Conservation (phyloP, 1,140 invertebrate genomes). For the Zaprionus ghesquierei region DNA sequence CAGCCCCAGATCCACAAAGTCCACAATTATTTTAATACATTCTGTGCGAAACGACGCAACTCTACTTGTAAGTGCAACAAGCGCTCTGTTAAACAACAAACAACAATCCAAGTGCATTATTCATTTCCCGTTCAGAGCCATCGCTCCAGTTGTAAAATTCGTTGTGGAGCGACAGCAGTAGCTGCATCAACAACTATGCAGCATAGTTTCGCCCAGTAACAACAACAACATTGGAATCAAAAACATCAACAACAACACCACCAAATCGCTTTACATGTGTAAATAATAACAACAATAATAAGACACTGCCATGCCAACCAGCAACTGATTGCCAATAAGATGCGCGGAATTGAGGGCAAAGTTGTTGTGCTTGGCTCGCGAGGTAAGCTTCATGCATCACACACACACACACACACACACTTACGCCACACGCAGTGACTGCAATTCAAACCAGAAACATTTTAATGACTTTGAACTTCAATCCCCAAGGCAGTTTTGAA, state of each 20-base stretch:
- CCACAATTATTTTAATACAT: neutral
- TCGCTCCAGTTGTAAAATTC: neutral
- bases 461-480: conserved; percentile 44
- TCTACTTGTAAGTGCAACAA: conserved; percentile 22
- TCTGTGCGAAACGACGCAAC: neutral
- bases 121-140: neutral
- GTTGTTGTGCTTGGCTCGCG: conserved; percentile 91
- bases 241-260: conserved; percentile 12
- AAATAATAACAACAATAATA: neutral
- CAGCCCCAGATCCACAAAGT: neutral
- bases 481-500: conserved; percentile 23
- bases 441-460: conserved; percentile 4
- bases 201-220: neutral
- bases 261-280: neutral
- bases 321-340: conserved; percentile 68
- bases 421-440: neutral
- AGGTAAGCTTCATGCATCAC: conserved; percentile 85
- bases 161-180: conserved; percentile 6
- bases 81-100: conserved; percentile 15
- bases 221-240: conserved; percentile 8
- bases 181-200: neutral
- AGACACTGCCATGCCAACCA: conserved; percentile 42
- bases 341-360: conserved; percentile 91
- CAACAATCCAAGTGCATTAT: neutral
- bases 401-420: neutral